Evolutionary conservation across 2,113 vertebrate genomes (phyloP).

Genomic region (Ardeotis arabs): DNA sequence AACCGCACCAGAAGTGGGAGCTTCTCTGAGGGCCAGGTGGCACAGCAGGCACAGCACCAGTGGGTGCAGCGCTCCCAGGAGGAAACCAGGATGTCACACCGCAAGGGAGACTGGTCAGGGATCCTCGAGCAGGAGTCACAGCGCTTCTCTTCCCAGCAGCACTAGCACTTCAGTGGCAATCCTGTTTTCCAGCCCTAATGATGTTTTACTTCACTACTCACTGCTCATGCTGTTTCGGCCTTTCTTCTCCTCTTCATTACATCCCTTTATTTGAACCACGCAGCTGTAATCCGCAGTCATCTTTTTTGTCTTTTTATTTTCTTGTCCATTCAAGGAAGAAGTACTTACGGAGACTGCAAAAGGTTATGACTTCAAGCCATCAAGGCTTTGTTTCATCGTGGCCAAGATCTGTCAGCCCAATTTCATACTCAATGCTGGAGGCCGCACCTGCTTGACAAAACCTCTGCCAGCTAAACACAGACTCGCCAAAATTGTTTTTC

Average conservation of each 20-base stretch:
- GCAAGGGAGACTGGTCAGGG: accelerated
- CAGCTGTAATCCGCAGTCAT: neutral
- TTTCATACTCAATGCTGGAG: neutral
- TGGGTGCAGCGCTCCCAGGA: neutral
- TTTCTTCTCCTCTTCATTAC: neutral
- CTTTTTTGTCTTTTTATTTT: neutral
- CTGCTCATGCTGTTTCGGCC: accelerated
- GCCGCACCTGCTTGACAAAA: neutral
- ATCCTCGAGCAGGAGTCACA: neutral
- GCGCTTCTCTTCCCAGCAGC: neutral
- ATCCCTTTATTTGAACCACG: neutral
- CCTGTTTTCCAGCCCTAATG: neutral
- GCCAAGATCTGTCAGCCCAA: neutral
- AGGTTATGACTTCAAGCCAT: neutral
- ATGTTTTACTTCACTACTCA: neutral
- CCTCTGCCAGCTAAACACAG: neutral
- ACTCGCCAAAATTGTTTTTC: neutral
- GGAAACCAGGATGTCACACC: neutral
- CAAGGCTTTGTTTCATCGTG: neutral
- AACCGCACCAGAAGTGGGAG: neutral
- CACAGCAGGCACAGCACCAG: accelerated
- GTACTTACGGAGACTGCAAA: neutral
- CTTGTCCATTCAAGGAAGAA: neutral
- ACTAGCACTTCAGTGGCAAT: neutral
- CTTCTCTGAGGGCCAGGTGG: neutral